Percentiles rank a stretch among this genome's conserved stretches.
Conservation (phyloP, 2,113 vertebrate species). For the Carollia perspicillata region DNA sequence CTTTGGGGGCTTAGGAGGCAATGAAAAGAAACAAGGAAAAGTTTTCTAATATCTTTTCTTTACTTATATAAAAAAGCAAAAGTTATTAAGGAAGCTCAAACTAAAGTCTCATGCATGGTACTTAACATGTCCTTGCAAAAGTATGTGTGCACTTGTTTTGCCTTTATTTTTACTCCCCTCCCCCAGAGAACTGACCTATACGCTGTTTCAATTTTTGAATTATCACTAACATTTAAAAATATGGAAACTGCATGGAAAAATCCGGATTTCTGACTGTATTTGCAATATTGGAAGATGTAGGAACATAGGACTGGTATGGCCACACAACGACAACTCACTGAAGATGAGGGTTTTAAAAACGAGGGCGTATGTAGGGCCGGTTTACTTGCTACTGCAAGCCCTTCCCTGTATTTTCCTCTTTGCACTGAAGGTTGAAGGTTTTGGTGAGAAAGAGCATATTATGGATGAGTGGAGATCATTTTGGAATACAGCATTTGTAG, state of each 20-base stretch:
- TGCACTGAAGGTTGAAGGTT: background rate
- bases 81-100: background rate
- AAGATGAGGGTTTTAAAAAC: background rate
- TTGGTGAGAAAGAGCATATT: background rate
- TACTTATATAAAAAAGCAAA: background rate
- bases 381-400: background rate
- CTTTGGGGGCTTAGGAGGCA: background rate
- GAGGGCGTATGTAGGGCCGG: accelerated
- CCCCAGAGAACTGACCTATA: background rate
- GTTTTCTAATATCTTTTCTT: background rate
- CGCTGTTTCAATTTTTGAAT: background rate
- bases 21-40: background rate
- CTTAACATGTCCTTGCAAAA: background rate
- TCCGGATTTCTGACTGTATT: background rate
- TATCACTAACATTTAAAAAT: background rate
- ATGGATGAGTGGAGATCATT: background rate
- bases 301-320: background rate
- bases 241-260: background rate
- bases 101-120: background rate
- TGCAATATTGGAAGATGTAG: background rate
- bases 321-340: background rate
- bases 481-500: background rate
- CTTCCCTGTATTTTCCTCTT: background rate
- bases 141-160: background rate
- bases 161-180: background rate